Base-by-base conservation (phyloP, 2,797 vertebrate species). In the Hoplostethus atlanticus region DNA sequence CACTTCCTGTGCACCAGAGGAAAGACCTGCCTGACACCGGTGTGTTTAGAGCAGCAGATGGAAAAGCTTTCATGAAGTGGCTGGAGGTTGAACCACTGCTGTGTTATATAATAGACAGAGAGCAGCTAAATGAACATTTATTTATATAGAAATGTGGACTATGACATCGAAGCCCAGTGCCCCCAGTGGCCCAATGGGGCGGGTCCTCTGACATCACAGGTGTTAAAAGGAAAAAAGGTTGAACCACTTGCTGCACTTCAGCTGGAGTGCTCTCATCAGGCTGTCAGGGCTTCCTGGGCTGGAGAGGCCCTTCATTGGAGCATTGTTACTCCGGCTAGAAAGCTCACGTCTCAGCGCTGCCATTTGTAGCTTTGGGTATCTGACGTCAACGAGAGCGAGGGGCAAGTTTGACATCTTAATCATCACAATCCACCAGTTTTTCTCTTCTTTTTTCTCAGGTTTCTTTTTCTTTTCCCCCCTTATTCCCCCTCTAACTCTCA, bases 241-340 rank as follows among this genome's bases (percentile, higher is more conserved):
- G 34, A 79, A 54, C 75, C 54, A 60, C 36, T 73, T 28, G 9
- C 4, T 34, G 46, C 25, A 9, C 70, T 68, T 15, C 5, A 76
- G 34, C 38, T 17, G 15, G 57, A 84, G 56, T 58, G 57, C 53
- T 61, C 52, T 70, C 73, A 17, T 68, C 67, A 31, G 28, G 0
- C 46, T 56, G 7, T 57, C 63, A 16, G 58, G n/a, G 34, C 55
- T 53, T 42, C 31, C 6, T 38, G 17, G 11, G 11, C 56, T 34
- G 31, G 0, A 34, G 28, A 63, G 3, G 15, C 17, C 6, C 34
- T 58, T 66, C 42, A 60, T 72, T 52, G 13, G 6, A 55, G 10
- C 34, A 7, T 62, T 50, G 36, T 68, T 60, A n/a, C n/a, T n/a
- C 38, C 11, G 54, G 2, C 0, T 3, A 34, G 17, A 51, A n/a